Base-by-base conservation (phyloP, 2,113 vertebrate species). In the Nycticryphes semicollaris region DNA sequence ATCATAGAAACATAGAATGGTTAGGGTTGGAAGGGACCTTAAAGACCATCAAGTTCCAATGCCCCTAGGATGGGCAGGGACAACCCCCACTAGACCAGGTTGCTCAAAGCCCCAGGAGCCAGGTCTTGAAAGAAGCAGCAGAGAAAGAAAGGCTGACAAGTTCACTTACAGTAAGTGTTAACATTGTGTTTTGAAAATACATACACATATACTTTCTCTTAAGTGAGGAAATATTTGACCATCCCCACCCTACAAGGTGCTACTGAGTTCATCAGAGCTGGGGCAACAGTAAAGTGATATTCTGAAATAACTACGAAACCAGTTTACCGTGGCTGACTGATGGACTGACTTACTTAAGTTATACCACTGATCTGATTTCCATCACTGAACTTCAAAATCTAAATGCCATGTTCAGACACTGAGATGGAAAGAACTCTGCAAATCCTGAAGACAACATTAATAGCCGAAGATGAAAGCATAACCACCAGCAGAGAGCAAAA, bases 341-440 rank as follows among this genome's bases (percentile, higher is more conserved):
- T 2, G 60, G 7, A 20, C 2, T 79, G 5, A 28, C 31, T 92
- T 31, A n/a, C 3, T 17, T n/a, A 23, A 9, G 14, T 59, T 63
- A 9, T 28, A 64, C 54, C 43, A 68, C 22, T 27, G 47, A 60
- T 41, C 19, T 84, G 60, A 73, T 30, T 91, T 84, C 33, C 6
- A 11, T 17, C 62, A 22, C 45, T 68, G 48, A 81, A 72, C 6
- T 50, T 20, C 48, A 84, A 79, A 89, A 60, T 33, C 56, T 85
- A 12, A 16, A 7, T 19, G 3, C 30, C 25, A 14, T 1, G 0
- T 82, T 84, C 53, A 79, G 18, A 56, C 4, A 50, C 5, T 18
- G 24, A 60, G 22, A 51, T 33, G 21, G 23, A 75, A 70, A 50
- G 37, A 72, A 62, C 13, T 5, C 16, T 31, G 39, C 24, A 47